These are phyloP conservation scores for Prinia subflava DNA, from an alignment of 2,113 vertebrate genomes.

Conservation along the genomic window DNA sequence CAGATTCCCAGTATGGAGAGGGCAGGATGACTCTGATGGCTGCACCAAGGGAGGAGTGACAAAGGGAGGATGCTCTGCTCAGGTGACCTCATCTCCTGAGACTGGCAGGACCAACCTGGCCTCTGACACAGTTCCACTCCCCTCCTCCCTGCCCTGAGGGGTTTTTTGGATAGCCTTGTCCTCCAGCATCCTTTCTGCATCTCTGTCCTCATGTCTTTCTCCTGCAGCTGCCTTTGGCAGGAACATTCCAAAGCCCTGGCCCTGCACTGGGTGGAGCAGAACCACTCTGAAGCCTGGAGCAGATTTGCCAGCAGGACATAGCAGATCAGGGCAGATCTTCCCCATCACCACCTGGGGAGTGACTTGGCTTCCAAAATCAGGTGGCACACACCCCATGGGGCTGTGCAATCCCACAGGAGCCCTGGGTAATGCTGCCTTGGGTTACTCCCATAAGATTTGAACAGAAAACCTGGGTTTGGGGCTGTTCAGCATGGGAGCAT, in stretches of 20 bases:
- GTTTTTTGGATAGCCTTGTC: not conserved
- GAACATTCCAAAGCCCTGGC: not conserved
- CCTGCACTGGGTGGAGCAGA: not conserved
- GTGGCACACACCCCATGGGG: accelerated
- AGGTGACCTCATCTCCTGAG: not conserved
- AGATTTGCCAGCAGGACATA: not conserved
- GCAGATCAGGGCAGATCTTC: not conserved
- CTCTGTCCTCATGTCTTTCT: not conserved
- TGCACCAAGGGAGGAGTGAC: not conserved
- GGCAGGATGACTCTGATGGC: not conserved
- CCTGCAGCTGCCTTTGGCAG: not conserved
- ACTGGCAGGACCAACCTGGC: not conserved
- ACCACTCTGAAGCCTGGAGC: not conserved
- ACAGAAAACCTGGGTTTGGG: not conserved
- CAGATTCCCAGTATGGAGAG: not conserved
- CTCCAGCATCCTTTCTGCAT: not conserved
- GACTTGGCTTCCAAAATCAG: not conserved
- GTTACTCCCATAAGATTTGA: not conserved
- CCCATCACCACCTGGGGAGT: too few relatives aligned
- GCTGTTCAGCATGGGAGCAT: not conserved
- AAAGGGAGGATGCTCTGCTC: not conserved
- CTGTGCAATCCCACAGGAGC: not conserved
- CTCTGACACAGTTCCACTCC: not conserved
- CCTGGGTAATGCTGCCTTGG: not conserved
- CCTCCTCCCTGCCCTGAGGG: not conserved